Conservation (phyloP, 2,888 invertebrate species). For the Ypsolopha scabrella region DNA sequence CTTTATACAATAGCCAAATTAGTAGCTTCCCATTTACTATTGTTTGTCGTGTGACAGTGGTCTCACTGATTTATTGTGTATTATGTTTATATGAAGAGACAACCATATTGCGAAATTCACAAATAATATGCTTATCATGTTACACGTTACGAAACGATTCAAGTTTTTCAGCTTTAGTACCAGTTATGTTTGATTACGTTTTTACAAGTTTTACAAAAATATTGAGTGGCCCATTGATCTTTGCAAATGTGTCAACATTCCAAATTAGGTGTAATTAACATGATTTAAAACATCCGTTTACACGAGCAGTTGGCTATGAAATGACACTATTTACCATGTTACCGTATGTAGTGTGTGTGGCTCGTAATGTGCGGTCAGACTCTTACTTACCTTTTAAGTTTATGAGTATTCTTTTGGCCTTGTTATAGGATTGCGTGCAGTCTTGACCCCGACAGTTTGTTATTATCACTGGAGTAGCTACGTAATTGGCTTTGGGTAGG, state of each 20-base stretch:
- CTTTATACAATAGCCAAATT: constrained; percentile 45
- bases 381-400: constrained; percentile 11
- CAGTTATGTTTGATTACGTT: too few species aligned
- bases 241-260: too few species aligned
- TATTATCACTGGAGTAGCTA: constrained; percentile 8
- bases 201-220: too few species aligned
- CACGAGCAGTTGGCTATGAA: too few species aligned
- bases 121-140: neutral
- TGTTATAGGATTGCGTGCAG: constrained; percentile 22
- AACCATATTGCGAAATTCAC: neutral
- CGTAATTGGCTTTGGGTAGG: constrained; percentile 13
- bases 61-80: constrained; percentile 13
- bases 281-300: too few species aligned
- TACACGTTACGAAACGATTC: neutral
- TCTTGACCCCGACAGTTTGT: constrained; percentile 28
- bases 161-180: neutral
- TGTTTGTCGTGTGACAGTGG: constrained; percentile 26
- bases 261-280: too few species aligned
- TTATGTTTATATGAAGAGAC: neutral
- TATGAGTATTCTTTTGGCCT: constrained; percentile 17
- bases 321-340: too few species aligned
- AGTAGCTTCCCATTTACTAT: constrained; percentile 35
- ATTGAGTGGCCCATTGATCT: too few species aligned
- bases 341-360: neutral
- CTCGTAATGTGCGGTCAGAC: constrained; percentile 1